phyloP scores from a whole-genome alignment of 2,888 invertebrate genomes.

The Pristionchus mayeri region DNA sequence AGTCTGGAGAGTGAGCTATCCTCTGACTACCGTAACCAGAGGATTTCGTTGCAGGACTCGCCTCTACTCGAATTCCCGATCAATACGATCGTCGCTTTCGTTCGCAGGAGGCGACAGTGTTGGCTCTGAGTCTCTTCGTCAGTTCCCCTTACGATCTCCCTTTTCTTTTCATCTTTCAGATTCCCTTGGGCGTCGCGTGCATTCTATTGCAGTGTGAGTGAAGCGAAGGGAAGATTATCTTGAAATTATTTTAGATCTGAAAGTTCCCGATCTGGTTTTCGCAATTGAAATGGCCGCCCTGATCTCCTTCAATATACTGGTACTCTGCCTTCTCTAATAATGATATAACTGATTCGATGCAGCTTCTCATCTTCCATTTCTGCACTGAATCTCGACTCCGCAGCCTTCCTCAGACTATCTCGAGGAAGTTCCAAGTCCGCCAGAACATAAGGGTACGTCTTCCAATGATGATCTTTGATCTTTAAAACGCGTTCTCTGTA shows the following conservation, averaged over 20 bases:
- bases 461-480: not conserved
- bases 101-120: not conserved
- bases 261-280: not conserved
- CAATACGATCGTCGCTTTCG: conserved; percentile 22
- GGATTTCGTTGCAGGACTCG: not conserved
- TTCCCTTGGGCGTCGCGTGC: not conserved
- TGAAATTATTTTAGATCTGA: too few relatives aligned
- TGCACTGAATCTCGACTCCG: not conserved
- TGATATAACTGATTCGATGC: not conserved
- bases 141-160: not conserved
- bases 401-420: not conserved
- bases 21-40: not conserved
- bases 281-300: not conserved
- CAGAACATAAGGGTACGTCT: not conserved
- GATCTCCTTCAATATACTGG: not conserved
- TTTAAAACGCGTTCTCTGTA: too few relatives aligned
- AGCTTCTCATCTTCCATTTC: not conserved
- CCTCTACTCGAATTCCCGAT: conserved; percentile 21
- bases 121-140: not conserved
- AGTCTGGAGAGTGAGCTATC: not conserved
- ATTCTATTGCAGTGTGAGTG: not conserved
- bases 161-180: not conserved
- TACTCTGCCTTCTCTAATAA: not conserved
- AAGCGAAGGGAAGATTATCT: not conserved
- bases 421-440: conserved; percentile 27